Evolutionary conservation across 1,140 invertebrate genomes (phyloP).

Genomic region (Zaprionus kolodkinae): DNA sequence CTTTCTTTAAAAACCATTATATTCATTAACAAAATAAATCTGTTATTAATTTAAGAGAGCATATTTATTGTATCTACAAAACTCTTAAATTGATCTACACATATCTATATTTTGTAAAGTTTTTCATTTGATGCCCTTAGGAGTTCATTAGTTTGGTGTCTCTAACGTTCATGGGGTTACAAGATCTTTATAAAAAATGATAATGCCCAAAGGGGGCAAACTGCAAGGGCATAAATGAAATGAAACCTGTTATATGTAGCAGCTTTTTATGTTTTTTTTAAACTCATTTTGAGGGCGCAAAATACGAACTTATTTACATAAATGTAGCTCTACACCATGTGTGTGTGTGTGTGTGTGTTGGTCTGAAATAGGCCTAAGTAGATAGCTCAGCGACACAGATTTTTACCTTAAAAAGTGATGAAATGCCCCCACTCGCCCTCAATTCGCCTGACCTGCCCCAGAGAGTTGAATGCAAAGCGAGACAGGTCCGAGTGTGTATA

Average conservation of each 20-base stretch:
- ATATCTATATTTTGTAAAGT: too few species aligned
- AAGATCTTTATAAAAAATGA: slow-evolving; percentile 5
- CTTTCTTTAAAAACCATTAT: too few species aligned
- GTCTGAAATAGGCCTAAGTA: slow-evolving; percentile 47
- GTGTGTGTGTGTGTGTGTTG: slow-evolving; percentile 8
- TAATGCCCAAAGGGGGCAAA: slow-evolving; percentile 18
- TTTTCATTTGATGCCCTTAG: neutral
- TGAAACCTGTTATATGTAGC: slow-evolving; percentile 69
- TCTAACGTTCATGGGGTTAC: neutral
- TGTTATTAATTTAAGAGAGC: too few species aligned
- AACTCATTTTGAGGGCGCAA: slow-evolving; percentile 28
- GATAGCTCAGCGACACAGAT: slow-evolving; percentile 39
- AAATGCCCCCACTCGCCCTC: slow-evolving; percentile 45
- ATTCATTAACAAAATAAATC: too few species aligned
- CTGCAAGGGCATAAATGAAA: slow-evolving; percentile 51
- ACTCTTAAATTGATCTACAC: too few species aligned
- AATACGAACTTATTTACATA: slow-evolving; percentile 48
- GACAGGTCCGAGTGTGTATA: neutral
- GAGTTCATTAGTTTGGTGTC: neutral
- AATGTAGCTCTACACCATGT: slow-evolving; percentile 13
- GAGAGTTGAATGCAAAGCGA: slow-evolving; percentile 32
- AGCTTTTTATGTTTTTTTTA: slow-evolving; percentile 40
- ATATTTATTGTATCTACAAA: too few species aligned
- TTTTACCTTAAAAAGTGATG: slow-evolving; percentile 32
- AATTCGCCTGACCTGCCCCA: slow-evolving; percentile 51